Evolutionary conservation across 2,797 vertebrate species (phyloP).

Genomic region (Lepidocolaptes lacrymiger): DNA sequence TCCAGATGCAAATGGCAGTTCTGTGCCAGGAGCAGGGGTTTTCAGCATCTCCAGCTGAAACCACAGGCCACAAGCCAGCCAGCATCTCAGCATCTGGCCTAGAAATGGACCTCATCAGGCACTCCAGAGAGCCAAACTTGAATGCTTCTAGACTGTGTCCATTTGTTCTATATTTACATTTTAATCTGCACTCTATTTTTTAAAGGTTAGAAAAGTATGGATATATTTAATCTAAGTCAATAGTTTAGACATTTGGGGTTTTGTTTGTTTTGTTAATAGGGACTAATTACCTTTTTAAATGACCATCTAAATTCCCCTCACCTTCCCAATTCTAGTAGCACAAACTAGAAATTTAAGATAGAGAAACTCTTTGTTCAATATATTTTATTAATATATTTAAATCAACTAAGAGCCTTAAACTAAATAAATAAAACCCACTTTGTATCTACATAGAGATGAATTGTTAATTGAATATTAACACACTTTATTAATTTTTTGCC

Average conservation of each 20-base stretch:
- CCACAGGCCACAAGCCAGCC: background rate
- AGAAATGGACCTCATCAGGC: background rate
- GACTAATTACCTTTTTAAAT: background rate
- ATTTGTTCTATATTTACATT: background rate
- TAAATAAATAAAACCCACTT: background rate
- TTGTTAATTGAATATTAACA: background rate
- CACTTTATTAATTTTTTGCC: background rate
- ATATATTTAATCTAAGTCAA: background rate
- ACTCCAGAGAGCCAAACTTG: background rate
- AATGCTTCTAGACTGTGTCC: background rate
- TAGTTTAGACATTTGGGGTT: background rate
- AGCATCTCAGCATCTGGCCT: background rate
- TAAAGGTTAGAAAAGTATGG: background rate
- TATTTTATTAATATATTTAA: background rate
- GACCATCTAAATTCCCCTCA: background rate
- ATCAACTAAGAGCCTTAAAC: background rate
- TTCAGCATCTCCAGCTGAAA: background rate
- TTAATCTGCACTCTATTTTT: background rate
- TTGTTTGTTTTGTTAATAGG: background rate
- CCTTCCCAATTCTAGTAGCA: background rate
- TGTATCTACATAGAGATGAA: background rate
- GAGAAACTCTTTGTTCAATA: background rate
- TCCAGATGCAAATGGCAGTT: background rate
- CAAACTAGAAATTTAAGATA: background rate
- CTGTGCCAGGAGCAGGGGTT: background rate